Evolutionary conservation across 1,140 invertebrate genomes (phyloP).

Genomic region (Varroa destructor): DNA sequence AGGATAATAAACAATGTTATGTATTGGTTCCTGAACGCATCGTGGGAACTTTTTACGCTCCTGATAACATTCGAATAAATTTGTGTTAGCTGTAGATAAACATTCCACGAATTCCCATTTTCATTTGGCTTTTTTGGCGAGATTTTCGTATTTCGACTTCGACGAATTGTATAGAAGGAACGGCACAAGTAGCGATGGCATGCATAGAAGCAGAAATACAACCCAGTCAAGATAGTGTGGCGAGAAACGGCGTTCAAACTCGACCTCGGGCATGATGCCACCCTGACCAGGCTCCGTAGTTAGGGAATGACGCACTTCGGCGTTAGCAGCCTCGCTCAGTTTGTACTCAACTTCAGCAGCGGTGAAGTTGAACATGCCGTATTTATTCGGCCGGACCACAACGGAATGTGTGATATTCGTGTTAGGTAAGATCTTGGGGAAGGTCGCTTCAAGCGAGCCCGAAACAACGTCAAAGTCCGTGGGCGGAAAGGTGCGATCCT

Average conservation of each 20-base stretch:
- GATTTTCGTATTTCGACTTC: slow-evolving; percentile 81
- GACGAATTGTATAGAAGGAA: slow-evolving; percentile 84
- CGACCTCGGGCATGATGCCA: slow-evolving; percentile 80
- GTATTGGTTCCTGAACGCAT: too few species aligned
- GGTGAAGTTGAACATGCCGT: slow-evolving; percentile 84
- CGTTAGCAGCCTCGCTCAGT: slow-evolving; percentile 52
- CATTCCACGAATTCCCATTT: too few species aligned
- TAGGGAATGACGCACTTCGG: slow-evolving; percentile 46
- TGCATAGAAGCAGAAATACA: slow-evolving; percentile 87
- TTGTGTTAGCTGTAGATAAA: too few species aligned
- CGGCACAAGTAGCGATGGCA: slow-evolving; percentile 84
- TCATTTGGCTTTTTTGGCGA: slow-evolving; percentile 44
- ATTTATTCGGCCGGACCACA: slow-evolving; percentile 71
- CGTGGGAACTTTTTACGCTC: too few species aligned
- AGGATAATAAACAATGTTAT: too few species aligned
- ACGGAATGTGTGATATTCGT: slow-evolving; percentile 87
- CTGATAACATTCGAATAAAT: too few species aligned
- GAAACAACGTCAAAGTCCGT: slow-evolving; percentile 73
- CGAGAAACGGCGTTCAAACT: slow-evolving; percentile 95
- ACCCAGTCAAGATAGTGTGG: slow-evolving; percentile 89
- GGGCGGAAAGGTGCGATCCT: slow-evolving; percentile 74
- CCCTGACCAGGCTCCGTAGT: slow-evolving; percentile 94
- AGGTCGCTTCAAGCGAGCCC: slow-evolving; percentile 63
- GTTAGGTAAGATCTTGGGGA: slow-evolving; percentile 76
- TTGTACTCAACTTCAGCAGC: slow-evolving; percentile 82